Conservation (phyloP, 2,113 vertebrate genomes). For the Gobio gobio region DNA sequence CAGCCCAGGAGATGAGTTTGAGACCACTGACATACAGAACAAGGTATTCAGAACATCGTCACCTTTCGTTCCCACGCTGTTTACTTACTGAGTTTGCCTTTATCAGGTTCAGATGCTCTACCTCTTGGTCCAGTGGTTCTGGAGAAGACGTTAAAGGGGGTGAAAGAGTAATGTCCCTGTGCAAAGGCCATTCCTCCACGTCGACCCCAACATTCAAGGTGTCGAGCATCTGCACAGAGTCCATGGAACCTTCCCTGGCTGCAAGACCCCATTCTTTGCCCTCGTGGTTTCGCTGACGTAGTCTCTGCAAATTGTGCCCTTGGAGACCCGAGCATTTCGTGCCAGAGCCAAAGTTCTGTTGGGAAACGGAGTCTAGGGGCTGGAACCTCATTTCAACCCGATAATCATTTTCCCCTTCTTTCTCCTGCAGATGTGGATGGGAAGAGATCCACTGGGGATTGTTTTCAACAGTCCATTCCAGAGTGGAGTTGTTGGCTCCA, state of each 20-base stretch:
- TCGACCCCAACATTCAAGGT: conserved; percentile 91
- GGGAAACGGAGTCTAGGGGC: conserved; percentile 67
- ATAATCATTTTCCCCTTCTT: conserved; percentile 89
- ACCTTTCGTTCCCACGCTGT: neutral
- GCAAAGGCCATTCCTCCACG: conserved; percentile 89
- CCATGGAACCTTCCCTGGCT: conserved; percentile 80
- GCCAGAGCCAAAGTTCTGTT: conserved; percentile 64
- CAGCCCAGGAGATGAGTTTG: too few relatives aligned
- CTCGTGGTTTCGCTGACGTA: conserved; percentile 80
- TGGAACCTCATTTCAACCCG: conserved; percentile 94
- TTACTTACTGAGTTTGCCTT: conserved; percentile 93
- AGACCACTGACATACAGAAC: too few relatives aligned
- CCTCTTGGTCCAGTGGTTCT: conserved; percentile 90
- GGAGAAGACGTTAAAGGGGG: conserved; percentile 92
- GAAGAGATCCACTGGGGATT: conserved; percentile 86
- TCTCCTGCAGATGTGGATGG: conserved; percentile 84
- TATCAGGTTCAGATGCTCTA: conserved; percentile 85
- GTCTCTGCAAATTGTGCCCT: conserved; percentile 85
- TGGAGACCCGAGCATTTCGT: conserved; percentile 75
- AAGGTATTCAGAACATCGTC: neutral
- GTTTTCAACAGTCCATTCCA: conserved; percentile 88
- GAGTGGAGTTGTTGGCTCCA: conserved; percentile 79
- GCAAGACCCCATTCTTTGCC: conserved; percentile 83
- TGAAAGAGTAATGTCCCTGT: conserved; percentile 95
- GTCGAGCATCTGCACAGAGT: conserved; percentile 96